Evolutionary conservation across 2,888 invertebrate genomes (phyloP), one percentile per base, ranked within the genome.

Genomic region (Ophion costatus): DNA sequence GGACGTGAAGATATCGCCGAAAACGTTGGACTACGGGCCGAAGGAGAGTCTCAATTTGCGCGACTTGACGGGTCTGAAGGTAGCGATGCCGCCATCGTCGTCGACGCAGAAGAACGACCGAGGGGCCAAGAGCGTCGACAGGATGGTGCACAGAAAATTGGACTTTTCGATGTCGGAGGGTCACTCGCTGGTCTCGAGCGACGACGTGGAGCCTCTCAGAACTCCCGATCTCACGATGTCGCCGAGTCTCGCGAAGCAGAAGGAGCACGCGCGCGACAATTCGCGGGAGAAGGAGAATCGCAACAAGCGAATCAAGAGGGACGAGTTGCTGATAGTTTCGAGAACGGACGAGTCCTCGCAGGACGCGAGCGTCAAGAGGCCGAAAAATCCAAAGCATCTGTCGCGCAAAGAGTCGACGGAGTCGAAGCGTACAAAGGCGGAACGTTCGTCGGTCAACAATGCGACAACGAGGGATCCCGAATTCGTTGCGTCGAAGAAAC

Each of bases 1-100:
- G 67, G 93, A 93, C 86, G 86, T 92, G n/a, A 93, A 93, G 88
- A 93, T 93, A 79, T 91, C 91, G 61, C 91, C 92, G 29, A 93
- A 93, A 86, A 90, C 90, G 45, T 74, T 92, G 59, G 93, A 93
- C 81, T 92, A 91, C 74, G 89, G 91, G 1, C 86, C 89, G 1
- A 89, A 90, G 80, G 92, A 93, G 56, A 91, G 88, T 87, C 88
- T 90, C 59, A 86, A 89, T 45, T 85, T 89, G 0, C 82, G 91
- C 29, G 93, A 93, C 75, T 86, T 88, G 38, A 76, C 88, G 17
- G 80, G 89, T 9, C 85, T 88, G 24, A 91, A 91, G 81, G 89
- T 89, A 80, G n/a, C 73, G 10, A 20, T 42, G 64, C 11, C 83
- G 7, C 11, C n/a, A 20, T 3, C 81, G 74, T 81, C 51, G 51